Conservation (phyloP, 2,797 vertebrate genomes). For the Melanotaenia trifasciata region DNA sequence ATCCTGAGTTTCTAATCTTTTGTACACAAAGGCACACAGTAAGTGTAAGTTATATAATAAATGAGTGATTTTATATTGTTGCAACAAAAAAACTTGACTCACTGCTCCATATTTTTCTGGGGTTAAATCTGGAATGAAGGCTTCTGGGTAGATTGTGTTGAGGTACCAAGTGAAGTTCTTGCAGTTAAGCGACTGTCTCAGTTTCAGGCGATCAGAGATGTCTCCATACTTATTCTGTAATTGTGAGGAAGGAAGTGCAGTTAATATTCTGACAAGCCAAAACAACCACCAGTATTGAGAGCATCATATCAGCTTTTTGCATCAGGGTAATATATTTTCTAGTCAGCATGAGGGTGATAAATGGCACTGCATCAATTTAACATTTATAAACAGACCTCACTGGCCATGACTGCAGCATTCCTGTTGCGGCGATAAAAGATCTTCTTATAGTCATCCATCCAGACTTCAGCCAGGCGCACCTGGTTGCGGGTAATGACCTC, state of each 20-base stretch:
- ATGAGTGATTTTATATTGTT: accelerated
- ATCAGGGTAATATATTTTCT: background rate
- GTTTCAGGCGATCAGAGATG: conserved; percentile 89
- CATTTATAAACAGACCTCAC: conserved; percentile 81
- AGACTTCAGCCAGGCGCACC: conserved; percentile 95
- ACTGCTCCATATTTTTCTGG: conserved; percentile 92
- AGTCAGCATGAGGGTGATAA: background rate
- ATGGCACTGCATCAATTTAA: background rate
- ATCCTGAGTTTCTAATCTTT: conserved; percentile 90
- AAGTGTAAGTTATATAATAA: background rate
- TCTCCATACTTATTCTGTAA: conserved; percentile 90
- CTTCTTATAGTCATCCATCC: conserved; percentile 94
- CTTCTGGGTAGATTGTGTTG: conserved; percentile 94
- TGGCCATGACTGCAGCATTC: conserved; percentile 88
- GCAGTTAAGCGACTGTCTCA: conserved; percentile 91
- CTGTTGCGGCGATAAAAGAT: conserved; percentile 92
- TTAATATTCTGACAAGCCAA: background rate
- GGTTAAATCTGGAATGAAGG: conserved; percentile 90
- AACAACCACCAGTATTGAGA: background rate
- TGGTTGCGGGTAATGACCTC: conserved; percentile 94
- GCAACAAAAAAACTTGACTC: conserved; percentile 55
- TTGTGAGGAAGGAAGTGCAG: background rate
- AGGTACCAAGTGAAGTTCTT: conserved; percentile 98
- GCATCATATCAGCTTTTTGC: background rate
- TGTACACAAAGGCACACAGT: conserved; percentile 16